Evolutionary conservation across 2,888 invertebrate genomes (phyloP).

Genomic region (Napeogenes inachia): DNA sequence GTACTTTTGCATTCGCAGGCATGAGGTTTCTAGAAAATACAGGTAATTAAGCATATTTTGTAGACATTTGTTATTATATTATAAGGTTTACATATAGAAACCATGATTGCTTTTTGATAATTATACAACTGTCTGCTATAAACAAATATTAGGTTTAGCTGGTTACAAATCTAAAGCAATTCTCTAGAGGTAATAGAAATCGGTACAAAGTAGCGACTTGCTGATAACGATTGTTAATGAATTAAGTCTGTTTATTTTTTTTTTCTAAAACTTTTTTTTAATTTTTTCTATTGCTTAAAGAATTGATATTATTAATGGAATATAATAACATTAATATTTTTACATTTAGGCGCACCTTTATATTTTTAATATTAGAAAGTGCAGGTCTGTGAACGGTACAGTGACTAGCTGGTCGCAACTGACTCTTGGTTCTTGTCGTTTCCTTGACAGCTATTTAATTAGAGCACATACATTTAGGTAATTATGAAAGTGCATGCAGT

Average conservation of each 20-base stretch:
- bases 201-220: background rate
- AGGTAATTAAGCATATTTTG: too few species aligned
- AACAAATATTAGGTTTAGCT: constrained; percentile 1
- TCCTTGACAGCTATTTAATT: too few species aligned
- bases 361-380: too few species aligned
- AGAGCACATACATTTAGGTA: too few species aligned
- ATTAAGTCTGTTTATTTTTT: background rate
- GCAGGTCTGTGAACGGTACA: too few species aligned
- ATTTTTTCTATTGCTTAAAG: background rate
- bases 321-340: too few species aligned
- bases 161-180: background rate
- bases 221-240: background rate
- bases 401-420: too few species aligned
- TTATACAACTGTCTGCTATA: background rate
- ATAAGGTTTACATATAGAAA: background rate
- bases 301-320: background rate
- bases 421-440: too few species aligned
- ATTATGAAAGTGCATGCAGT: too few species aligned
- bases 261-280: background rate
- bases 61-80: background rate
- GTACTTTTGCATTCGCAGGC: too few species aligned
- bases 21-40: too few species aligned
- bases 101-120: background rate
- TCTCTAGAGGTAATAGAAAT: constrained; percentile 2
- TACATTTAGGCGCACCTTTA: too few species aligned